Base-by-base conservation (phyloP, 2,113 vertebrate species). In the Puntigrus tetrazona region DNA sequence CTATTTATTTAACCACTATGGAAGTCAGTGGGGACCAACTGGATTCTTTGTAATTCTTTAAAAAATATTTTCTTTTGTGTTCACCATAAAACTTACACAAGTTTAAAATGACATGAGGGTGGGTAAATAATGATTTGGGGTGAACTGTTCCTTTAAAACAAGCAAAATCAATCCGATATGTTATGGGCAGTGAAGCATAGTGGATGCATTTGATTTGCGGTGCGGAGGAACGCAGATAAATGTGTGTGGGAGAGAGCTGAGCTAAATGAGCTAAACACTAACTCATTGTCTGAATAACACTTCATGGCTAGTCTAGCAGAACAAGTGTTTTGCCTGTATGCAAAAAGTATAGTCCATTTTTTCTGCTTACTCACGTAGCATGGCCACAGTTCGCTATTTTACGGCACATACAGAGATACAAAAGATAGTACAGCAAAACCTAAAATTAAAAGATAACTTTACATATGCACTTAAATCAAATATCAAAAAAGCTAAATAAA, bases 171-270 rank as follows among this genome's bases (percentile, higher is more conserved):
- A 43, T 29, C 7, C 0, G 14, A 78, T 78, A 27, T 27, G 1
- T 4, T 27, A 5, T 61, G n/a, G n/a, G 4, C 31, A 59, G 34
- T 25, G 57, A 41, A 27, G 14, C 69, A 61, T 25, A 47, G 55
- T 11, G 29, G n/a, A 61, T 80, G 43, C 45, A 22, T 67, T 20
- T 69, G 13, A 36, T 67, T 47, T 22, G 61, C 57, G 69, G 55
- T 79, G 36, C 72, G 52, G 38, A 89, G 86, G 61, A 89, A 82
- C 52, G 61, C 74, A 73, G 72, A 50, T 77, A 74, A 41, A 67
- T 52, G 11, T 63, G 59, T 79, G 11, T 63, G 72, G 78, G 70
- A 73, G 78, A 52, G 52, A 61, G 67, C 4, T 63, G 2, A 11
- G 38, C 36, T 61, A 20, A 22, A 70, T 14, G 31, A 29, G n/a